phyloP scores from a whole-genome alignment of 2,113 vertebrate genomes.

The Dryoscopus gambensis region DNA sequence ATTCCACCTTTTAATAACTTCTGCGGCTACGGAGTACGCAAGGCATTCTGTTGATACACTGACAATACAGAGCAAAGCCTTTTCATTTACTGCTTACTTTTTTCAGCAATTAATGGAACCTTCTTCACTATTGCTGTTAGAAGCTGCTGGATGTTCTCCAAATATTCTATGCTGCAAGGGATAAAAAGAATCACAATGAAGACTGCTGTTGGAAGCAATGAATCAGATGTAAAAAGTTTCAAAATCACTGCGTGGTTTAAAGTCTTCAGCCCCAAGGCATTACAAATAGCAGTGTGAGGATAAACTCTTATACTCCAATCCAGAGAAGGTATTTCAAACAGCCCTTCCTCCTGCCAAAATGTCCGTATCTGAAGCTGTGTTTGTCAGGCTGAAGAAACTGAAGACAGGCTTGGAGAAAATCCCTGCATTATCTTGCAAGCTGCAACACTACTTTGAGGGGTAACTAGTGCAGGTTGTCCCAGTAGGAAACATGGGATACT shows the following conservation, averaged over 20 bases:
- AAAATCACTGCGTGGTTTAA: background rate
- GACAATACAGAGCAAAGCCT: background rate
- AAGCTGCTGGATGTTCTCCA: slow-evolving; percentile 92
- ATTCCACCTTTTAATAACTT: background rate
- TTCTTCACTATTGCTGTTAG: slow-evolving; percentile 93
- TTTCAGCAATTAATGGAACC: slow-evolving; percentile 90
- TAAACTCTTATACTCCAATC: background rate
- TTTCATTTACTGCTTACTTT: slow-evolving; percentile 80
- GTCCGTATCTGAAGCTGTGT: background rate
- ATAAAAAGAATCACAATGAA: slow-evolving; percentile 22
- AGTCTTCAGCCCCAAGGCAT: background rate
- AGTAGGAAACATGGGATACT: background rate
- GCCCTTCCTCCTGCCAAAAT: background rate
- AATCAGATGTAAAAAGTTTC: background rate
- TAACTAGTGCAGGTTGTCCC: background rate
- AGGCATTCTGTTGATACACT: background rate
- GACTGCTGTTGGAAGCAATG: background rate
- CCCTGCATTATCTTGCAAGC: background rate
- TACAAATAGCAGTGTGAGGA: background rate
- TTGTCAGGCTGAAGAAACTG: background rate
- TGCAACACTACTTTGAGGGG: background rate
- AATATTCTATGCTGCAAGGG: slow-evolving; percentile 85
- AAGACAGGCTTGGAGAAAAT: background rate
- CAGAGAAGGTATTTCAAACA: background rate
- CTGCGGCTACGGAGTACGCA: background rate